Percentiles rank a stretch among this genome's conserved stretches.
Conservation (phyloP, 2,888 invertebrate genomes). For the Villa cingulata region DNA sequence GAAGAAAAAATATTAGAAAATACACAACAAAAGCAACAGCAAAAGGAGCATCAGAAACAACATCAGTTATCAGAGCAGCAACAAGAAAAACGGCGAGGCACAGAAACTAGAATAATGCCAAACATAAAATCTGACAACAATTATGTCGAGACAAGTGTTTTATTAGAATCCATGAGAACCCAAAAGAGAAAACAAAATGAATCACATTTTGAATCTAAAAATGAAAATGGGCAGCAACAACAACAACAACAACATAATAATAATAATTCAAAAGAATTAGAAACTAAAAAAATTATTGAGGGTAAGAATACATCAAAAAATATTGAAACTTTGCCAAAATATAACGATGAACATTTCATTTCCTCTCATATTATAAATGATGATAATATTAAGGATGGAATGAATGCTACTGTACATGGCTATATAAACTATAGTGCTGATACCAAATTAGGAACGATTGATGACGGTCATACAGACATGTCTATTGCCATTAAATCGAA, state of each 20-base stretch:
- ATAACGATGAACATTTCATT: not conserved
- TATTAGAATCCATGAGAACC: conserved; percentile 1
- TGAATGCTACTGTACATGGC: too few relatives aligned
- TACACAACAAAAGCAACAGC: conserved; percentile 1
- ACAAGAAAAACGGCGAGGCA: not conserved
- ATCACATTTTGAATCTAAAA: conserved; percentile 1
- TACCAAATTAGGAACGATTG: conserved; percentile 3
- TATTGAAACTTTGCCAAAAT: conserved; percentile 7
- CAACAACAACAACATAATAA: not conserved
- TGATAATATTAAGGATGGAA: not conserved
- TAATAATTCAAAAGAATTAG: not conserved
- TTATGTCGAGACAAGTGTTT: conserved; percentile 15
- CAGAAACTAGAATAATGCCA: not conserved
- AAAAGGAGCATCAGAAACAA: conserved; percentile 1
- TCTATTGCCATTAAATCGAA: conserved; percentile 1
- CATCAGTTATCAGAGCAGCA: not conserved
- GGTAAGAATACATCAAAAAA: not conserved
- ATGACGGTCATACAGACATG: conserved; percentile 5
- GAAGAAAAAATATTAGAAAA: not conserved
- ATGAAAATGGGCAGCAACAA: not conserved
- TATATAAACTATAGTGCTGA: not conserved
- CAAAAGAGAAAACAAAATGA: not conserved
- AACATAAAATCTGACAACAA: conserved; percentile 14
- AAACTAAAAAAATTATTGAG: not conserved
- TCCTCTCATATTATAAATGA: too few relatives aligned